Evolutionary conservation across 2,797 vertebrate genomes (phyloP), one percentile per base, ranked within the genome.

Genomic region (Chaetophractus vellerosus): DNA sequence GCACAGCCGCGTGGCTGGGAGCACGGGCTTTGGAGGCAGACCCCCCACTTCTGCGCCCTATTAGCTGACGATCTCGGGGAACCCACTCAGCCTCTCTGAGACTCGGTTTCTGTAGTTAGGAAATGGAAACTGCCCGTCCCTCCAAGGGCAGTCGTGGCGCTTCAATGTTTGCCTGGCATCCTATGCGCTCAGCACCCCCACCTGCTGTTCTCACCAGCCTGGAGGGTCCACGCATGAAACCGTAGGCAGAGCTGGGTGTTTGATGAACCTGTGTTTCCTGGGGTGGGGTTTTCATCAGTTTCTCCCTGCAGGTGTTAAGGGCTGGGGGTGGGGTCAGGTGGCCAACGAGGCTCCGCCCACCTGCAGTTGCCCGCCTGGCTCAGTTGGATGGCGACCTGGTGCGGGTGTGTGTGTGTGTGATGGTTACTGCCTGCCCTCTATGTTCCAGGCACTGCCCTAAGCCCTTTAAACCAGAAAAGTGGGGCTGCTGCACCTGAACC

Each of bases 401-500:
- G 19, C 21, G 1, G 6, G 19, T 11, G 4, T 26, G 0, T 0
- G 0, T 5, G 11, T 18, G 9, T 2, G 50, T 89, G 69, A 69
- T 26, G 57, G 75, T 66, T 28, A 2, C 15, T 5, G 1, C 24
- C 41, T 2, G 36, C 38, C 78, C 80, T 41, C 79, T 63, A 0
- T 21, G 48, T 55, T 81, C 72, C 11, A 7, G 2, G 33, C 4
- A 4, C 8, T 41, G 74, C 23, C 59, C 84, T 63, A 24, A 33
- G n/a, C 31, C 15, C 68, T 72, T 86, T 38, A 80, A 48, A 38
- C 7, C 5, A 31, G 18, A 9, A 23, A 21, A 26, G 45, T 38
- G 74, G 33, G 9, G 28, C 71, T 41, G 19, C 36, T 52, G 26
- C 68, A 36, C 38, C 38, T 41, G 23, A 24, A 18, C 50, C 71